A percentile compares a stretch with the other conserved stretches of the same genome.
These are phyloP conservation scores for Clarias fuscus DNA, from an alignment of 2,797 vertebrate genomes.

Conservation along the genomic window DNA sequence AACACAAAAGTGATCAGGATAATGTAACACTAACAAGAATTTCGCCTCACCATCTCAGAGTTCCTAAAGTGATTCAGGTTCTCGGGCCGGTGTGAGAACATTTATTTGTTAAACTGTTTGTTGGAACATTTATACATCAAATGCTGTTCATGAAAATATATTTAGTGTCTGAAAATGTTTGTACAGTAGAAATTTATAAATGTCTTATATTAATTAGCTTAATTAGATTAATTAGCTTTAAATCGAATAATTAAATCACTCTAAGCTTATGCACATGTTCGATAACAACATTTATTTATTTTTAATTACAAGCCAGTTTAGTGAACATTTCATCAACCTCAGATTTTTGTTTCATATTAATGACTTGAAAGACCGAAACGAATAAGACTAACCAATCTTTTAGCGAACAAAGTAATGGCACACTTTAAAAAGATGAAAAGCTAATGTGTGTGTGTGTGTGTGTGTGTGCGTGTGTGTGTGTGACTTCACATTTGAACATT, in stretches of 20 bases:
- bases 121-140: not conserved
- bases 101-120: not conserved
- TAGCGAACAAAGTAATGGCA: not conserved
- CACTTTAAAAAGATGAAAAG: not conserved
- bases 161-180: not conserved
- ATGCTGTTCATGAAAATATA: not conserved
- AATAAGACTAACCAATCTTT: not conserved
- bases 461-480: not conserved
- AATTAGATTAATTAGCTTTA: not conserved
- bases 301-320: not conserved
- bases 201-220: no score
- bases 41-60: no score
- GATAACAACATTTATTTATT: not conserved
- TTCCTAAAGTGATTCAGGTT: not conserved
- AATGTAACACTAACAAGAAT: not conserved
- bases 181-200: not conserved
- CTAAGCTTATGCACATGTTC: not conserved
- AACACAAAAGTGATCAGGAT: not conserved
- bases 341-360: not conserved
- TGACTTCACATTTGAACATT: not conserved
- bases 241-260: not conserved
- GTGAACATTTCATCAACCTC: not conserved
- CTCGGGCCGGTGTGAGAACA: not conserved
- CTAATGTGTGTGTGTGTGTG: not conserved
- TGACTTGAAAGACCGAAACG: not conserved